Evolutionary conservation across 2,888 invertebrate species (phyloP).

Genomic region (Ectropis crepuscularia): DNA sequence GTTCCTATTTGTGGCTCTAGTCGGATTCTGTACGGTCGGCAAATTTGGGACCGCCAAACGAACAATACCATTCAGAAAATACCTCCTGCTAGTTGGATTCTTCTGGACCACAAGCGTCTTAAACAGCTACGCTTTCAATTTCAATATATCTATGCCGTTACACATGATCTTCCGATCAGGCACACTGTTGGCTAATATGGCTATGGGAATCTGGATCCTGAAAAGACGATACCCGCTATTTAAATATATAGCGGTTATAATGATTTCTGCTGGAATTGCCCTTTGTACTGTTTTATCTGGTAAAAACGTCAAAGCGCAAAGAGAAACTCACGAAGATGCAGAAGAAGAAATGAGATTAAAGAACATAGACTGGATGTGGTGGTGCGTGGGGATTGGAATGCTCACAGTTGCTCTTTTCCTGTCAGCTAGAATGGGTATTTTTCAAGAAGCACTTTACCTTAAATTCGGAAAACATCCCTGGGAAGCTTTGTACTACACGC

Average conservation of each 20-base stretch:
- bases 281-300: constrained; percentile 96
- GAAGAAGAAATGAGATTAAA: constrained; percentile 70
- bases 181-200: constrained; percentile 97
- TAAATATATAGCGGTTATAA: constrained; percentile 95
- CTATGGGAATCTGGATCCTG: constrained; percentile 95
- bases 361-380: constrained; percentile 84
- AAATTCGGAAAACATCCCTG: constrained; percentile 96
- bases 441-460: constrained; percentile 94
- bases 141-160: constrained; percentile 98
- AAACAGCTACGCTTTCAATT: constrained; percentile 97
- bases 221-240: constrained; percentile 91
- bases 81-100: constrained; percentile 92
- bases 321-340: constrained; percentile 72
- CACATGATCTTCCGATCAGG: constrained; percentile 99
- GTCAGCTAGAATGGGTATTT: constrained; percentile 97
- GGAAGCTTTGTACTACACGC: constrained; percentile 95
- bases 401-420: constrained; percentile 95
- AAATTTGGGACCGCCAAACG: constrained; percentile 93
- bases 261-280: constrained; percentile 96
- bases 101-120: constrained; percentile 96
- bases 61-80: constrained; percentile 91
- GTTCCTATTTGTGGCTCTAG: constrained; percentile 94
- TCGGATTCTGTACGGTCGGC: constrained; percentile 94
- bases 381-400: constrained; percentile 90
- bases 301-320: constrained; percentile 86